Base-by-base conservation (phyloP, 1,140 invertebrate species). In the Ooceraea biroi region DNA sequence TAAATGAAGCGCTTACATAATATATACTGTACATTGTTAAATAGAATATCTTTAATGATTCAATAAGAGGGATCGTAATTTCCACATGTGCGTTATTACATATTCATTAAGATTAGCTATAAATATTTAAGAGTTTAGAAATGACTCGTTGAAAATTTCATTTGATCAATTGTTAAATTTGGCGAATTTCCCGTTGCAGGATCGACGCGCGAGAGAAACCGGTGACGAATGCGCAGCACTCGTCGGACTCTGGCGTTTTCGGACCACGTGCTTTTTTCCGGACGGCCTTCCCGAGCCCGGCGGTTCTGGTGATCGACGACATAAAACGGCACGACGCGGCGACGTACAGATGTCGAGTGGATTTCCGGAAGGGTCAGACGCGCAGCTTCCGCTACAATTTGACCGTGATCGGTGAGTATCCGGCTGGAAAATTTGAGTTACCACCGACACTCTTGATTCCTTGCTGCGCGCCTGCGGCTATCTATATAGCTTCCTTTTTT, bases 321-420 rank as follows among this genome's bases (percentile, higher is more conserved):
- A 96, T 98, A 83, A 96, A 97, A 91, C 95, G 96, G 50, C 96
- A 97, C 92, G 98, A 98, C 93, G 97, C 98, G 91, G 97, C 97
- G 58, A 96, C 97, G 82, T 98, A 98, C 94, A 95, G 97, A 69
- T 98, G 98, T 94, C 95, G 98, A 86, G 97, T 98, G 73, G 98
- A 98, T 95, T 98, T 98, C 94, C 95, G 96, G 74, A 97, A 97
- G 91, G 97, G 97, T 55, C 97, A 98, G 93, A 98, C 98, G 19
- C 96, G 97, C 90, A 98, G 97, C 92, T 97, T 97, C 91, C 96
- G 97, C 90, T 98, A 98, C 94, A 98, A 98, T 94, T 96, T 98
- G 85, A 97, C 97, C 78, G 97, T 98, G 88, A 97, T 98, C 91
- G 97, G 98, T 98, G 93, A 97, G 97, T 95, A 41, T 1, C 0